Evolutionary conservation across 2,888 invertebrate genomes (phyloP), one percentile per base, ranked within the genome.

Genomic region (Conops quadrifasciatus): DNA sequence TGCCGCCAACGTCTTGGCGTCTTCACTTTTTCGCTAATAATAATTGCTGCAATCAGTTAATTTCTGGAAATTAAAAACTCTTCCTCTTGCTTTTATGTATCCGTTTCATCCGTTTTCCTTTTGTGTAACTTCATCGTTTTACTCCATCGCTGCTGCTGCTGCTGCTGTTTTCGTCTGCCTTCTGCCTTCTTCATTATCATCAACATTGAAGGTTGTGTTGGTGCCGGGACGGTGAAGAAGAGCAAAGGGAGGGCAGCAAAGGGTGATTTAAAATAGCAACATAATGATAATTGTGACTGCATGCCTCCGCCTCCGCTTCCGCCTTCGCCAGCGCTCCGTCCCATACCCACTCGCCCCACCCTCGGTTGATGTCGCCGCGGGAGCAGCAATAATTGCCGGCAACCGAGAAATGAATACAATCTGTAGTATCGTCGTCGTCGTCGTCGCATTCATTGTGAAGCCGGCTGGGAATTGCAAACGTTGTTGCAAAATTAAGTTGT

Each of bases 1-100:
- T 53, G 9, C 65, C 51, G 15, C n/a, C 2, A 5, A 28, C 36
- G 36, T 28, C 16, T 62, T n/a, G 21, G 28, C 2, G 59, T 59
- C 59, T 62, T 43, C n/a, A 19, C 62, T 21, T 63, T 63, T 45
- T 47, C 62, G 56, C 56, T 51, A 68, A 68, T 62, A 68, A 62
- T 68, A 68, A 68, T 68, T 62, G 62, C 30, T 62, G 68, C 68
- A 62, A 68, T 68, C 62, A 62, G 51, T 63, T 63, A 63, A 63
- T 63, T 63, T 45, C 21, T 47, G 30, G 24, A 45, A 63, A 63
- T 47, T 63, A 47, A 58, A 58, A 13, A 58, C 26, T 24, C 24
- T 58, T 58, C 28, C 16, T 24, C 15, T 58, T 58, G 28, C 1
- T 58, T 58, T 56, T 56, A 3, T 11, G 11, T 24, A 21, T 13